These are phyloP conservation scores for Ormyrus nitidulus DNA, from an alignment of 2,888 invertebrate species.

Conservation along the genomic window DNA sequence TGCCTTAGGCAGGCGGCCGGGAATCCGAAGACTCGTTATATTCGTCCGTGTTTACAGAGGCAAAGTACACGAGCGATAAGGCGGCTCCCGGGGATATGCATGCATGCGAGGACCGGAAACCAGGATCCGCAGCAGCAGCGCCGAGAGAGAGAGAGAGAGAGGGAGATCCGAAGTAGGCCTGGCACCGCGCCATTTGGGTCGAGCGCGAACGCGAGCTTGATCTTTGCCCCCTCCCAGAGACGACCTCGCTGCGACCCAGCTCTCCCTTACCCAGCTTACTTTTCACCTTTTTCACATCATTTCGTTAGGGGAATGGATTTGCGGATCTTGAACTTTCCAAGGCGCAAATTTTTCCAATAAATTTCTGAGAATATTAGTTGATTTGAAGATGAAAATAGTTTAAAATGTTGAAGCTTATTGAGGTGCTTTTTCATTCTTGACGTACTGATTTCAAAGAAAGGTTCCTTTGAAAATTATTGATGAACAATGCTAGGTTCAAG, in stretches of 20 bases:
- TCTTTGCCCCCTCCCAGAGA: constrained; percentile 56
- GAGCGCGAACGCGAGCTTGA: constrained; percentile 54
- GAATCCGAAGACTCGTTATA: constrained; percentile 45
- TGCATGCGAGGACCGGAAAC: constrained; percentile 39
- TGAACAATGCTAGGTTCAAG: too few relatives aligned
- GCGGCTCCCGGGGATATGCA: constrained; percentile 8
- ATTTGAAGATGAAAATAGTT: too few relatives aligned
- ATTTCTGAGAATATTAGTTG: too few relatives aligned
- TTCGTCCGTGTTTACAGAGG: constrained; percentile 57
- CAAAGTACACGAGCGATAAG: constrained; percentile 57
- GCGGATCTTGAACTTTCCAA: too few relatives aligned
- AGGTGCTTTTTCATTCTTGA: too few relatives aligned
- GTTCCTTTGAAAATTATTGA: too few relatives aligned
- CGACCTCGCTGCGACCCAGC: neutral
- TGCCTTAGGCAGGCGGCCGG: constrained; percentile 9
- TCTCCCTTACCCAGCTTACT: neutral
- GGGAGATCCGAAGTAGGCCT: constrained; percentile 57
- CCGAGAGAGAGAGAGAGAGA: constrained; percentile 37
- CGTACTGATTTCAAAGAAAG: too few relatives aligned
- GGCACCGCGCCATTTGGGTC: constrained; percentile 65
- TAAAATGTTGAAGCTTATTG: too few relatives aligned
- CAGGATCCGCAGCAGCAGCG: constrained; percentile 13
- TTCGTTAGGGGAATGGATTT: too few relatives aligned
- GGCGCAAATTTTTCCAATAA: too few relatives aligned
- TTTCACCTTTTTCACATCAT: neutral